Evolutionary conservation across 2,888 invertebrate genomes (phyloP).

Genomic region (Epinotia brunnichana): DNA sequence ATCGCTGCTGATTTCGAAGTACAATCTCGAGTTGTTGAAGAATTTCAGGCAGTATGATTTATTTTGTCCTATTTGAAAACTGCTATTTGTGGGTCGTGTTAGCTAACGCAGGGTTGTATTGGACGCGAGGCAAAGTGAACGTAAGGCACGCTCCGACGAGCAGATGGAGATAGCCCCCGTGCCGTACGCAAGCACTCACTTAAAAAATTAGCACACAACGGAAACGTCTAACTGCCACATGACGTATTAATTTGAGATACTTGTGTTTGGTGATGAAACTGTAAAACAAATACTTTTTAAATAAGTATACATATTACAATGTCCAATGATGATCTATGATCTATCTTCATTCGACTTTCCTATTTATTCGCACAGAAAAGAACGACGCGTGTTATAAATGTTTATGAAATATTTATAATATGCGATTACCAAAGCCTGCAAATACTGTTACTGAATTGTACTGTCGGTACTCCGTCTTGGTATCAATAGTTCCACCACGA

Average conservation of each 20-base stretch:
- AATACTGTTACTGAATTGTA: neutral
- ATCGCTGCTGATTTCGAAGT: no score
- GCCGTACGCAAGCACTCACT: constrained; percentile 67
- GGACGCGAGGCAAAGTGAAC: constrained; percentile 67
- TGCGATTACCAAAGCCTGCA: no score
- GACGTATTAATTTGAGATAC: constrained; percentile 50
- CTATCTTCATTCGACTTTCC: no score
- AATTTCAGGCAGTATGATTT: neutral
- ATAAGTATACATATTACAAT: no score
- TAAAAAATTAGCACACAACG: constrained; percentile 81
- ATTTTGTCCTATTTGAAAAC: neutral
- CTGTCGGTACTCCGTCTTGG: neutral
- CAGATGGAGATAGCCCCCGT: constrained; percentile 73
- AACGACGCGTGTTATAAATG: no score
- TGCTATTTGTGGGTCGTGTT: constrained; percentile 9
- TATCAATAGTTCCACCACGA: no score
- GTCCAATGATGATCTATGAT: no score
- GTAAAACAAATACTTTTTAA: neutral
- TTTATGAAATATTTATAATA: no score
- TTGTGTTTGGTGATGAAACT: neutral
- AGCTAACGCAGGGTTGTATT: constrained; percentile 31
- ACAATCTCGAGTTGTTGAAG: no score
- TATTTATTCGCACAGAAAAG: no score
- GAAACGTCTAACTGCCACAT: constrained; percentile 59
- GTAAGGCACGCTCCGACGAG: constrained; percentile 72